A percentile compares a stretch with the other conserved stretches of the same genome.
Evolutionary conservation across 2,113 vertebrate genomes (phyloP).

Genomic region (Otocyon megalotis): DNA sequence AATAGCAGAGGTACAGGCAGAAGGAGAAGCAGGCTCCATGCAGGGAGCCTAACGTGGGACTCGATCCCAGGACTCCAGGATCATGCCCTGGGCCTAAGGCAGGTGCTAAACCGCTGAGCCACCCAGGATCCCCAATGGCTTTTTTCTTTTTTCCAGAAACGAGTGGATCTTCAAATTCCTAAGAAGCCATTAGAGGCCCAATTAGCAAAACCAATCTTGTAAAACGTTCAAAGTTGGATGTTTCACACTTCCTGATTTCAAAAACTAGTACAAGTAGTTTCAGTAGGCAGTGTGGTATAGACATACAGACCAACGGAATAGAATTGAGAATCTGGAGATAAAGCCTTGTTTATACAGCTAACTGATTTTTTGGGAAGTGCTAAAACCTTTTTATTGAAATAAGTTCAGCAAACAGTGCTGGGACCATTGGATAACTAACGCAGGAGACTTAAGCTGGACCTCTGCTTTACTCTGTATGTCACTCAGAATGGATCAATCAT

Average conservation of each 20-base stretch:
- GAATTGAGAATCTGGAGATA: background rate
- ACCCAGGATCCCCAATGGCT: background rate
- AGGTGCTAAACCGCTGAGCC: too few relatives aligned
- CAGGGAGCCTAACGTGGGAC: too few relatives aligned
- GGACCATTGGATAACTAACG: background rate
- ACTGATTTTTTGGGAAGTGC: background rate
- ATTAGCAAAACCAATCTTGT: background rate
- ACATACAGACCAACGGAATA: background rate
- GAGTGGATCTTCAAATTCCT: background rate
- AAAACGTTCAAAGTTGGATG: background rate
- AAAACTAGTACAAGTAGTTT: background rate
- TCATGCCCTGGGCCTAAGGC: too few relatives aligned
- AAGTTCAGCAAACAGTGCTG: background rate
- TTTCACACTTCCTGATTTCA: background rate
- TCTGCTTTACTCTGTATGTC: background rate
- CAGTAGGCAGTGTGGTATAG: background rate
- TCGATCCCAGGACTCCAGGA: too few relatives aligned
- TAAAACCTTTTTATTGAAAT: background rate
- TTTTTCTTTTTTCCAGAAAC: background rate
- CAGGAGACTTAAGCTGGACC: background rate
- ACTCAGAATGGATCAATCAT: background rate
- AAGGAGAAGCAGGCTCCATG: too few relatives aligned
- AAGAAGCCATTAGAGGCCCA: background rate
- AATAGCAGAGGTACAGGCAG: too few relatives aligned
- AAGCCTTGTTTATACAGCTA: background rate